Evolutionary conservation across 2,797 vertebrate genomes (phyloP).

Genomic region (Rallus crepitans): DNA sequence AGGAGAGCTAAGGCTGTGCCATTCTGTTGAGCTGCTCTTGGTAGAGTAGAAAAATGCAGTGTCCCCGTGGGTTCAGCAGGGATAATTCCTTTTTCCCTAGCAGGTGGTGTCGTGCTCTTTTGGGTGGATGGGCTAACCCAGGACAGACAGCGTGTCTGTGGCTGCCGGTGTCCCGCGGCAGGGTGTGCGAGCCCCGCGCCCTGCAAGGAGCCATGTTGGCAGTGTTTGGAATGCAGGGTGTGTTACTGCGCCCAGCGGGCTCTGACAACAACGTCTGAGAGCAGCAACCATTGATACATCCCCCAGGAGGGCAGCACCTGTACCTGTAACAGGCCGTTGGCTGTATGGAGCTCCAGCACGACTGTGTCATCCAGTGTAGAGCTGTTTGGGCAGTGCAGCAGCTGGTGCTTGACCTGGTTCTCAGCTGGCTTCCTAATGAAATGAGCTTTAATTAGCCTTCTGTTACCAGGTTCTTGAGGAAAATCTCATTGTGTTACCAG

Average conservation of each 20-base stretch:
- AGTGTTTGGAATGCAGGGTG: rapidly evolving
- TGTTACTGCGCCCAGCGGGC: background rate
- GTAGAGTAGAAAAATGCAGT: background rate
- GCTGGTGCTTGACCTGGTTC: background rate
- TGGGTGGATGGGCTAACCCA: too few species aligned
- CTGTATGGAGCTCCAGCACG: too few species aligned
- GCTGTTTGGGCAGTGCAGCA: background rate
- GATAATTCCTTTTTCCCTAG: too few species aligned
- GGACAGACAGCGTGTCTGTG: background rate
- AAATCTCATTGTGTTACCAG: background rate
- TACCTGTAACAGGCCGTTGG: background rate
- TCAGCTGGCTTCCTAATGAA: background rate
- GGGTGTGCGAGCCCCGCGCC: rapidly evolving
- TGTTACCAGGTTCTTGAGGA: background rate
- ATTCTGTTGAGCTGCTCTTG: background rate
- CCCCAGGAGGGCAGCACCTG: too few species aligned
- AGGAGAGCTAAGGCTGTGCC: background rate
- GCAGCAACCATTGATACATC: too few species aligned
- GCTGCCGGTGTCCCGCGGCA: background rate
- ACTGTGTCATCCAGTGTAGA: too few species aligned
- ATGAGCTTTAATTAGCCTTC: background rate
- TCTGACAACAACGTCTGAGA: background rate
- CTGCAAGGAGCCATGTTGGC: background rate
- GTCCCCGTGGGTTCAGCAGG: too few species aligned
- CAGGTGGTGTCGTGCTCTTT: too few species aligned